Conservation (phyloP, 2,888 invertebrate species). For the Bruchidius siliquastri region DNA sequence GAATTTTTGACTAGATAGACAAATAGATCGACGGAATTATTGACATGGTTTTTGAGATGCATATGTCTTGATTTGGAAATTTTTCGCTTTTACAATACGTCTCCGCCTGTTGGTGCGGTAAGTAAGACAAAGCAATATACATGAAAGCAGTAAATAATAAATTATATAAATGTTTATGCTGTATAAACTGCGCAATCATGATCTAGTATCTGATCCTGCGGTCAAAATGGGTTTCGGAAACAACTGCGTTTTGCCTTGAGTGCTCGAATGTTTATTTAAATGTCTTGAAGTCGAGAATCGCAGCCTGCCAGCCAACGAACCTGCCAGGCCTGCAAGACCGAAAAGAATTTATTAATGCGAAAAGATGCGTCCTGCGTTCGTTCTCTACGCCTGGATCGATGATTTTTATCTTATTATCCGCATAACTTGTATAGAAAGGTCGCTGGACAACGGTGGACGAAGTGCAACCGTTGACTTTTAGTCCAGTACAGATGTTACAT, state of each 20-base stretch:
- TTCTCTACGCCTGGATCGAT: conserved; percentile 9
- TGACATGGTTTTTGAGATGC: too few species aligned
- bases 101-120: too few species aligned
- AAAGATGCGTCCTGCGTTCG: conserved; percentile 7
- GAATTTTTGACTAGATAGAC: too few species aligned
- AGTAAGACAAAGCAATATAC: too few species aligned
- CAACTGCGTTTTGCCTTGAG: not conserved
- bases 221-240: not conserved
- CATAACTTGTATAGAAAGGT: conserved; percentile 18
- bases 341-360: conserved; percentile 5
- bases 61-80: too few species aligned
- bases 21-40: too few species aligned
- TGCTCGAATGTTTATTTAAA: not conserved
- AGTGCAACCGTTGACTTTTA: conserved; percentile 25
- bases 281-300: not conserved
- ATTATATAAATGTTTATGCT: too few species aligned
- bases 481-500: conserved; percentile 9
- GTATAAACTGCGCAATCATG: too few species aligned
- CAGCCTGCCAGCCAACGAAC: not conserved
- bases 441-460: conserved; percentile 18
- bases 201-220: too few species aligned
- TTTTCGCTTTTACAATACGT: too few species aligned
- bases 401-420: conserved; percentile 22
- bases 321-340: not conserved
- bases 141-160: too few species aligned